Base-by-base conservation (phyloP, 2,113 vertebrate species). In the Ellobius talpinus region DNA sequence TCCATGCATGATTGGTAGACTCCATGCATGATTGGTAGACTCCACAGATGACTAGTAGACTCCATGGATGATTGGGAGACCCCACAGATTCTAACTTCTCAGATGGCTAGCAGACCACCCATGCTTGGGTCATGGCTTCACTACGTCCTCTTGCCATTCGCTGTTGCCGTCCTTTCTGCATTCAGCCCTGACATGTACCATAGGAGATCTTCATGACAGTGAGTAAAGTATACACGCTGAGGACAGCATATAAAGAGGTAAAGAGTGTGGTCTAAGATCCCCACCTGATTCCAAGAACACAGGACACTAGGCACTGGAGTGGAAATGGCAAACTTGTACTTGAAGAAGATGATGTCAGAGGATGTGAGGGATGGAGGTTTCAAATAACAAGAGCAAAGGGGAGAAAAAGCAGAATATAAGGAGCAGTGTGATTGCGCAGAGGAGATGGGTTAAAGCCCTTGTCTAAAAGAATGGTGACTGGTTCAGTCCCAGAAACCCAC, bases 121-220 rank as follows among this genome's bases (percentile, higher is more conserved):
- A 29, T 68, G 42, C 42, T 47, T 12, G 42, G 2, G 31, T 36
- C 42, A 73, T 2, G n/a, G 2, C 6, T 5, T 3, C 47, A 10
- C 39, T 0, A 1, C 0, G 8, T 5, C 63, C 6, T 66, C 1
- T 17, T 21, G 7, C 39, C 13, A 73, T 12, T n/a, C 7, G 9
- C 0, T 26, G 0, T 0, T 3, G 0, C 5, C 13, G 7, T 0
- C 7, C 10, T 3, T 17, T 5, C 1, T 10, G 12, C 16, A 50
- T 31, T 14, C 50, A 61, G 0, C 4, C 0, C 1, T 42, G 61
- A 29, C 2, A 12, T 0, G 0, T 0, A 14, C 2, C 19, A 14
- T 8, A 26, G 1, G 0, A 7, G 84, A 10, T 2, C 3, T 17
- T 10, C 81, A 29, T 19, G 0, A 0, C 19, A 8, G 14, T 7